Evolutionary conservation across 2,888 invertebrate genomes (phyloP), one percentile per base, ranked within the genome.

Genomic region (Phanerotoma sp.): DNA sequence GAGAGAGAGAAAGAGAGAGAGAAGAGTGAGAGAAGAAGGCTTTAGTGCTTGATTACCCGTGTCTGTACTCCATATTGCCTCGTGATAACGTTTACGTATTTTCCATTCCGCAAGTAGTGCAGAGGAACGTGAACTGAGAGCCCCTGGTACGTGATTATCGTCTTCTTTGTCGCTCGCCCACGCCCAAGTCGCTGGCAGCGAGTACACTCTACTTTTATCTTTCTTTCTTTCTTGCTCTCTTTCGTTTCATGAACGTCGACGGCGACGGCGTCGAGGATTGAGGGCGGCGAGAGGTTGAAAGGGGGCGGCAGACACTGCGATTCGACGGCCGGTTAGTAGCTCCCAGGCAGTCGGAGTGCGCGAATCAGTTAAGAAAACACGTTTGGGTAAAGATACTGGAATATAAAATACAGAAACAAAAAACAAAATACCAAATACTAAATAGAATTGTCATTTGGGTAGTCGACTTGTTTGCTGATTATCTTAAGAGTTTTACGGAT

Each of bases 231-330:
- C 47, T 37, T 18, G 33, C 25, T 37, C 37, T 13, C 16, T 47
- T 18, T 16, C 37, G 72, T 35, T 45, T 54, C 63, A 67, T 48
- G 70, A 75, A 72, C 71, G 74, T 73, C 71, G 68, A 65, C 60
- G 59, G 61, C 68, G 69, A 59, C 51, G 61, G 70, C 76, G 60
- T 62, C 64, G 66, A 64, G 64, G 66, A 66, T 66, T 64, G 66
- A 56, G 62, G 58, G 61, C 60, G 60, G 63, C 56, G 62, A 59
- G 51, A 40, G 77, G 75, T 76, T 79, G 78, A 79, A n/a, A 78
- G 79, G 56, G 65, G 61, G 62, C 58, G 62, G 61, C 44, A 64
- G 64, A 63, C 63, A 62, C 62, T 55, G 49, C 62, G 61, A 62
- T 57, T 60, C 62, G 58, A 50, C 54, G 59, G 54, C 58, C 63